These are phyloP conservation scores for Thymallus thymallus DNA, from an alignment of 2,113 vertebrate species.

Conservation along the genomic window DNA sequence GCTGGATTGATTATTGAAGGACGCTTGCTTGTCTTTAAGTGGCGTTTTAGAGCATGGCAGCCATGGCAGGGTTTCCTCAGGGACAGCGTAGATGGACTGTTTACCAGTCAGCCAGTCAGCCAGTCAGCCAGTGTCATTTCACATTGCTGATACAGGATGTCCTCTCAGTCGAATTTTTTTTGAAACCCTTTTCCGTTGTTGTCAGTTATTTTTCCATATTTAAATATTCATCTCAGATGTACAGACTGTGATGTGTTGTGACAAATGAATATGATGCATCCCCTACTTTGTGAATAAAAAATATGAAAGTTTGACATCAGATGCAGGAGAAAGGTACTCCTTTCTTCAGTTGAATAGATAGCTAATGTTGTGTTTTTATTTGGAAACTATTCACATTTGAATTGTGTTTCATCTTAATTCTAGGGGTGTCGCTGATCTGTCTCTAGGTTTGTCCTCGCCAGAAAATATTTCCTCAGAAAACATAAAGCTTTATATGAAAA, in stretches of 20 bases:
- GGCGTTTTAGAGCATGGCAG: slow-evolving; percentile 67
- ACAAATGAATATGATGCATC: slow-evolving; percentile 34
- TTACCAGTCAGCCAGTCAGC: slow-evolving; percentile 43
- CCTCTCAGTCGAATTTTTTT: slow-evolving; percentile 61
- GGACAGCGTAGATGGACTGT: slow-evolving; percentile 71
- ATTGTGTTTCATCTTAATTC: neutral
- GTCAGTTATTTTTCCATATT: slow-evolving; percentile 22
- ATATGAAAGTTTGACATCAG: neutral
- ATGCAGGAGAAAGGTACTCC: too few relatives aligned
- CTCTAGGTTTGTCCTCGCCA: neutral
- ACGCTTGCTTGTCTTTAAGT: slow-evolving; percentile 64
- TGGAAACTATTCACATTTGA: neutral
- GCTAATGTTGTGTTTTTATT: neutral
- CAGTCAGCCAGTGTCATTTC: slow-evolving; percentile 59
- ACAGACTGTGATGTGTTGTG: slow-evolving; percentile 60
- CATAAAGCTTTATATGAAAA: neutral
- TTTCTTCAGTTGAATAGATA: too few relatives aligned
- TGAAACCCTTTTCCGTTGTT: slow-evolving; percentile 27
- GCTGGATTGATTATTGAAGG: slow-evolving; percentile 66
- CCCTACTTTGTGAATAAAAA: neutral
- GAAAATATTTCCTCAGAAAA: neutral
- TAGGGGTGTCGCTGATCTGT: too few relatives aligned
- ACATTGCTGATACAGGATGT: slow-evolving; percentile 63
- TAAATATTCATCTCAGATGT: slow-evolving; percentile 66
- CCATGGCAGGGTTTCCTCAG: slow-evolving; percentile 41